Evolutionary conservation across 2,888 invertebrate species (phyloP).

Genomic region (Aleiodes leptofemur): DNA sequence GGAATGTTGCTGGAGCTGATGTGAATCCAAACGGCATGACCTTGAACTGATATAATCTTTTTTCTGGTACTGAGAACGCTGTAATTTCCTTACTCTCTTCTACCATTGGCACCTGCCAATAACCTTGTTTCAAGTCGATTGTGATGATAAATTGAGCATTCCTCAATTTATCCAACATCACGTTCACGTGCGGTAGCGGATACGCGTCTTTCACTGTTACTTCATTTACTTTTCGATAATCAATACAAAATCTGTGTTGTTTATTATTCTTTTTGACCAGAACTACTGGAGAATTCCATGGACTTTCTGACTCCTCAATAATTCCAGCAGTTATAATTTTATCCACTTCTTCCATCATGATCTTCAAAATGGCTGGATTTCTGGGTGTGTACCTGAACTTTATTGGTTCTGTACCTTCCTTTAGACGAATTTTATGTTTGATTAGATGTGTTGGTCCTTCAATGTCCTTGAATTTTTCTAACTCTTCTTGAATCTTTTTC

Average conservation of each 20-base stretch:
- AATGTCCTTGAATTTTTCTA: background rate
- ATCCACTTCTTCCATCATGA: conserved; percentile 58
- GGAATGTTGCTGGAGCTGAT: conserved; percentile 47
- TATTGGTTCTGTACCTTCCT: conserved; percentile 28
- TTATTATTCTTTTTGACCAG: conserved; percentile 60
- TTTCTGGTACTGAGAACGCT: conserved; percentile 62
- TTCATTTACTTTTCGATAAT: conserved; percentile 12
- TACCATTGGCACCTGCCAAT: conserved; percentile 58
- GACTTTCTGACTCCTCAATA: conserved; percentile 59
- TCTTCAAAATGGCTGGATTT: conserved; percentile 38
- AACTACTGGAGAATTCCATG: conserved; percentile 62
- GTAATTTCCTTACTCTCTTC: conserved; percentile 55
- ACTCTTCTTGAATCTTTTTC: background rate
- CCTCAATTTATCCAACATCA: conserved; percentile 56
- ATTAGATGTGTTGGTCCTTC: conserved; percentile 14
- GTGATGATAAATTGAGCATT: conserved; percentile 20
- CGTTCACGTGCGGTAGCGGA: conserved; percentile 61
- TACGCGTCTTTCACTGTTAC: conserved; percentile 63
- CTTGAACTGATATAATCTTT: conserved; percentile 62
- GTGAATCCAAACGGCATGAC: conserved; percentile 62
- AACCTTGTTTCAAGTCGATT: conserved; percentile 41
- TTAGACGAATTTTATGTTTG: conserved; percentile 37
- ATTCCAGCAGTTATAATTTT: conserved; percentile 61
- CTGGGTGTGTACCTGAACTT: conserved; percentile 47
- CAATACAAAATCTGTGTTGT: conserved; percentile 61